Evolutionary conservation across 2,888 invertebrate species (phyloP), one percentile per base, ranked within the genome.

Genomic region (Leptodirus hochenwartii): DNA sequence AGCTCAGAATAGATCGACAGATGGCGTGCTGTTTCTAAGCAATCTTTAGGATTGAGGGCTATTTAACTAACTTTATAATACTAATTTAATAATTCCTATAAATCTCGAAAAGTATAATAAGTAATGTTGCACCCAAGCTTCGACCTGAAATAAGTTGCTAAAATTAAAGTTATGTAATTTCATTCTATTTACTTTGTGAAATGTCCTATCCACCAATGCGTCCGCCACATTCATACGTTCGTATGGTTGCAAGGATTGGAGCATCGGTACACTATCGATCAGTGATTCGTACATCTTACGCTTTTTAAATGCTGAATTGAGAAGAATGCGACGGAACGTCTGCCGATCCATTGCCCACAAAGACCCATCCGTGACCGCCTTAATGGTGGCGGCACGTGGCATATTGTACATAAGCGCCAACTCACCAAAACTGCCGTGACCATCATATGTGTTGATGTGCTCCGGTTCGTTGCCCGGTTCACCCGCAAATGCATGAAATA

Each of bases 261-360:
- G 66, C 85, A 96, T 88, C 37, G 93, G 91, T 48, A 95, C 93
- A 58, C 72, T 75, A 56, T 95, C 87, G 49, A 96, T 72, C 43
- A 96, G 71, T 48, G 74, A 64, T 58, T 95, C 95, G 59, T 95
- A 95, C 73, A 91, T 85, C 72, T 90, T 90, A 62, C 95, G 74
- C 61, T 95, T 96, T 62, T 81, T 88, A 66, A 88, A 93, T 41
- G 95, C 95, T 49, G 84, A 87, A 66, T 93, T 95, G 43, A 96
- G 69, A 43, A 96, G 70, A 50, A 96, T 95, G 52, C 90, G 78
- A 47, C 93, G 76, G 69, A 95, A 95, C 38, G 91, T 93, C 56
- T 81, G 80, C 36, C 95, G 75, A 59, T 93, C 93, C 91, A 95
- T 88, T 41, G 91, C 93, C 95, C 95, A 96, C n/a, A 96, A 66